Conservation (phyloP, 2,888 invertebrate genomes). For the Papilio protenor region DNA sequence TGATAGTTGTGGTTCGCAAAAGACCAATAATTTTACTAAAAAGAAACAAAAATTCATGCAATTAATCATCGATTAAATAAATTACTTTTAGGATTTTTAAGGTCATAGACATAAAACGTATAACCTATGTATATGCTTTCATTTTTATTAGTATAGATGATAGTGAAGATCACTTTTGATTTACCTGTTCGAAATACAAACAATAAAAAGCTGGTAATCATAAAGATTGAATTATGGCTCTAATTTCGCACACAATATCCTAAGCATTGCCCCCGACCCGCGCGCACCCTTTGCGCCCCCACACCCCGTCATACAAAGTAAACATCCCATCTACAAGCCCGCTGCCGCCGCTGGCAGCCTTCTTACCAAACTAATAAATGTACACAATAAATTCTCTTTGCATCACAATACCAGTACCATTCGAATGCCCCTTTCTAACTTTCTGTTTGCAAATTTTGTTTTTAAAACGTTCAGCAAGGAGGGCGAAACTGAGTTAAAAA, state of each 20-base stretch:
- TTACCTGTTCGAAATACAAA: neutral
- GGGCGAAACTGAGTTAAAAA: conserved; percentile 39
- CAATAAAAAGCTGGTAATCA: neutral
- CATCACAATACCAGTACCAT: conserved; percentile 64
- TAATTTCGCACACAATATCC: conserved; percentile 57
- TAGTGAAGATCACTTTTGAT: neutral
- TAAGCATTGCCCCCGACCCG: conserved; percentile 34
- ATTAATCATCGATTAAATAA: neutral
- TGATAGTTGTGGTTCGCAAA: neutral
- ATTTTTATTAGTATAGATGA: neutral
- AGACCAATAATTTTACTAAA: neutral
- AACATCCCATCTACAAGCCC: conserved; percentile 73
- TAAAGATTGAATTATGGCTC: conserved; percentile 71
- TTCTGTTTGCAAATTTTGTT: conserved; percentile 49
- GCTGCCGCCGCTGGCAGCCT: conserved; percentile 62
- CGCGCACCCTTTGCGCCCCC: conserved; percentile 42
- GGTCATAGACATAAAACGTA: too few species aligned
- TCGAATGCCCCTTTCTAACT: conserved; percentile 56
- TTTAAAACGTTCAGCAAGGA: conserved; percentile 36
- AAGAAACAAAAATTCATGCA: neutral
- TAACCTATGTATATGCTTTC: neutral
- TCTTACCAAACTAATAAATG: conserved; percentile 78
- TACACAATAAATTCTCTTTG: conserved; percentile 77
- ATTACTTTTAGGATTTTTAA: neutral
- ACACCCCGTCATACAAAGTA: conserved; percentile 64